A percentile compares a stretch with the other conserved stretches of the same genome.
phyloP scores from a whole-genome alignment of 2,113 vertebrate species.

The Halichoeres trimaculatus region DNA sequence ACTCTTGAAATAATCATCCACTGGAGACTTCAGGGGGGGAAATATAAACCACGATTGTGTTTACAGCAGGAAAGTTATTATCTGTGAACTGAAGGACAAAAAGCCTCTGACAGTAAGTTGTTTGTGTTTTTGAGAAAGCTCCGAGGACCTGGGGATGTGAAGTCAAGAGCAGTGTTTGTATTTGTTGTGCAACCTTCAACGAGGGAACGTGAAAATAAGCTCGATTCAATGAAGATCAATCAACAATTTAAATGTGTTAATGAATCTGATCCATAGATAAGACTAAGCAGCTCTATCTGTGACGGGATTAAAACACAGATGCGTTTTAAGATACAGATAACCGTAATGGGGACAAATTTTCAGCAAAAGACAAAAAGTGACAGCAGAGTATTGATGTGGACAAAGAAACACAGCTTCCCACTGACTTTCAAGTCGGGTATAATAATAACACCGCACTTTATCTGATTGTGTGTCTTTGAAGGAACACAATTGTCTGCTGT shows the following conservation, averaged over 20 bases:
- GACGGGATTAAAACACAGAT: slow-evolving; percentile 40
- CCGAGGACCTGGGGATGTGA: slow-evolving; percentile 2
- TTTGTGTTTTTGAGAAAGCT: slow-evolving; percentile 12
- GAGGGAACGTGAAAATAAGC: slow-evolving; percentile 6
- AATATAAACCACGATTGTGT: slow-evolving; percentile 13
- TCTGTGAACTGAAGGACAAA: slow-evolving; percentile 15
- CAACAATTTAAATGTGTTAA: slow-evolving; percentile 38
- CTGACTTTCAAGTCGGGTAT: slow-evolving; percentile 10
- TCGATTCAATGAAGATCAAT: slow-evolving; percentile 37
- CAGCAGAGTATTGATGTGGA: slow-evolving; percentile 20
- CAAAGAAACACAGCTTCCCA: slow-evolving; percentile 22
- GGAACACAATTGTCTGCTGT: slow-evolving; percentile 26
- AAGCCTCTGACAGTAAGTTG: background rate
- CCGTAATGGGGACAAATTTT: slow-evolving; percentile 32
- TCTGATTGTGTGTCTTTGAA: slow-evolving; percentile 38
- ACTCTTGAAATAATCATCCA: slow-evolving; percentile 14
- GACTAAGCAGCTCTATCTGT: slow-evolving; percentile 27
- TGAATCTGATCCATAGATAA: slow-evolving; percentile 45
- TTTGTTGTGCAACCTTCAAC: slow-evolving; percentile 31
- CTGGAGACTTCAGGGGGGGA: slow-evolving; percentile 1
- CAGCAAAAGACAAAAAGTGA: background rate
- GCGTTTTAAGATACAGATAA: slow-evolving; percentile 24
- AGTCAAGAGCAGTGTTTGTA: slow-evolving; percentile 12
- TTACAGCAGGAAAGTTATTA: slow-evolving; percentile 19
- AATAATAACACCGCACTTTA: background rate